phyloP scores from a whole-genome alignment of 2,797 vertebrate genomes.

The Eospalax fontanierii region DNA sequence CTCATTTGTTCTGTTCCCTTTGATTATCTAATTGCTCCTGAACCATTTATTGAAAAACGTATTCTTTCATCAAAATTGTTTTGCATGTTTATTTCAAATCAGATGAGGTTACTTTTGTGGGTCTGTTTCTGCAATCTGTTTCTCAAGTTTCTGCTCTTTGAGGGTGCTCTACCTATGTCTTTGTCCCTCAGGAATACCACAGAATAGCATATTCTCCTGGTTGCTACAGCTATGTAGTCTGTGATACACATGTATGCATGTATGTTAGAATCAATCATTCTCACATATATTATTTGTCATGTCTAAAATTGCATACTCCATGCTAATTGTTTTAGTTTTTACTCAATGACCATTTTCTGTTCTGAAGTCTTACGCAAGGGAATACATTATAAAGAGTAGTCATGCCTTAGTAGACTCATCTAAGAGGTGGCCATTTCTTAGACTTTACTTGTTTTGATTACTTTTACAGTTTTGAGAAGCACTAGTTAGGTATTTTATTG shows the following conservation, averaged over 20 bases:
- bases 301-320: neutral
- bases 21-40: too few species aligned
- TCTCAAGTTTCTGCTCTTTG: neutral
- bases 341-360: neutral
- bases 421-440: neutral
- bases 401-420: neutral
- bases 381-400: neutral
- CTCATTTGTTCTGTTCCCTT: too few species aligned
- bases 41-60: too few species aligned
- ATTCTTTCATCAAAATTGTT: too few species aligned
- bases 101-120: neutral
- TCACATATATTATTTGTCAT: neutral
- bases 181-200: neutral
- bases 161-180: neutral
- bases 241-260: neutral
- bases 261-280: neutral
- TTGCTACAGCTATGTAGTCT: neutral
- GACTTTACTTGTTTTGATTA: neutral
- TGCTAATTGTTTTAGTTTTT: neutral
- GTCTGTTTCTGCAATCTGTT: neutral
- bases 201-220: neutral
- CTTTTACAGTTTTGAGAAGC: neutral
- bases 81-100: too few species aligned
- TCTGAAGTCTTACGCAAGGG: neutral
- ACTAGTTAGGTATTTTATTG: neutral